Evolutionary conservation across 1,140 invertebrate species (phyloP).

Genomic region (Drosophila kepulauana): DNA sequence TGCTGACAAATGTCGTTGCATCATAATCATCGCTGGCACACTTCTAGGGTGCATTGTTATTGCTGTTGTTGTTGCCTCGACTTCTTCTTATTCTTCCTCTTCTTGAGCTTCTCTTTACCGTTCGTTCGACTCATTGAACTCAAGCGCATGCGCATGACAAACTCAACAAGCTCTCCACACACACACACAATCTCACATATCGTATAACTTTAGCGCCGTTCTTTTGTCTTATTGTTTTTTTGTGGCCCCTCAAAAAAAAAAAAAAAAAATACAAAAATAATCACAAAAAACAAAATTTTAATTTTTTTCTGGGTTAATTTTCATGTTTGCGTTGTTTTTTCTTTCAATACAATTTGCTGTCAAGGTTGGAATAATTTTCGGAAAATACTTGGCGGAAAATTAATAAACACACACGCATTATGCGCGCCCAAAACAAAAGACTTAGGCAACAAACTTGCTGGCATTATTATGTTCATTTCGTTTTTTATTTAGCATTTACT

Average conservation of each 20-base stretch:
- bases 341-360: conserved; percentile 54
- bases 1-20: conserved; percentile 44
- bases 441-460: conserved; percentile 64
- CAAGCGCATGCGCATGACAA: conserved; percentile 56
- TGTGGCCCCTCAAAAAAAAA: conserved; percentile 26
- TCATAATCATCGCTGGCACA: conserved; percentile 44
- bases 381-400: conserved; percentile 61
- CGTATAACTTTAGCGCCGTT: conserved; percentile 41
- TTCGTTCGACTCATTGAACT: conserved; percentile 54
- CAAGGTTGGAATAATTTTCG: conserved; percentile 63
- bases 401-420: conserved; percentile 54
- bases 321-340: conserved; percentile 43
- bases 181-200: conserved; percentile 28
- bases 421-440: conserved; percentile 56
- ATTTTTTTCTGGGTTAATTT: conserved; percentile 62
- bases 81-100: background rate
- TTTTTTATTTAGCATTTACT: conserved; percentile 6
- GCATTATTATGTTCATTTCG: conserved; percentile 9
- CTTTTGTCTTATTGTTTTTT: conserved; percentile 58
- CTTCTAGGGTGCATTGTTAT: conserved; percentile 58
- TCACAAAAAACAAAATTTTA: conserved; percentile 22
- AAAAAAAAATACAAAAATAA: conserved; percentile 24
- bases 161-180: conserved; percentile 45
- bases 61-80: conserved; percentile 8
- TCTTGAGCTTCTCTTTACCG: conserved; percentile 16